phyloP scores from a whole-genome alignment of 2,888 invertebrate genomes.

The Standfussiana lucernea region DNA sequence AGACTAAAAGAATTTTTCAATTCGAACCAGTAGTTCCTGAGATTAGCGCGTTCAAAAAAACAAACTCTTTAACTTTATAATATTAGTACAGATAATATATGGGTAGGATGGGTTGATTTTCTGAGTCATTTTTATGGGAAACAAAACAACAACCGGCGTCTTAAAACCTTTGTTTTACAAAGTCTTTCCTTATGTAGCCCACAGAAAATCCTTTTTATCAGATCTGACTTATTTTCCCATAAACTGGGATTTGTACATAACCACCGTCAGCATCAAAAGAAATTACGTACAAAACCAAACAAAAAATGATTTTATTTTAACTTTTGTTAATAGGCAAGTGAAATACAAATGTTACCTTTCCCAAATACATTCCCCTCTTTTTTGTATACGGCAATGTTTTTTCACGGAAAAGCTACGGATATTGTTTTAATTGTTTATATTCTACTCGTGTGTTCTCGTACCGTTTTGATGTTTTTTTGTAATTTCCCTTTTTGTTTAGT shows the following conservation, averaged over 20 bases:
- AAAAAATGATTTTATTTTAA: slow-evolving; percentile 18
- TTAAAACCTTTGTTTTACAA: neutral
- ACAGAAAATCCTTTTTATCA: slow-evolving; percentile 20
- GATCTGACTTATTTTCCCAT: slow-evolving; percentile 10
- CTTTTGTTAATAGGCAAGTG: slow-evolving; percentile 38
- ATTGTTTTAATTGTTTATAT: slow-evolving; percentile 40
- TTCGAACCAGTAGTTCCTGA: too few relatives aligned
- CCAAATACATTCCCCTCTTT: slow-evolving; percentile 20
- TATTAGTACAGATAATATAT: neutral
- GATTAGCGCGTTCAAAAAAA: too few relatives aligned
- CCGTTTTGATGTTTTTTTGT: slow-evolving; percentile 1
- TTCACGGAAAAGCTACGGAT: slow-evolving; percentile 14
- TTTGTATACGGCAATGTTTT: slow-evolving; percentile 22
- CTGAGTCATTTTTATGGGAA: neutral
- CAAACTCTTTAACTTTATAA: too few relatives aligned
- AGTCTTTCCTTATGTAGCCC: neutral
- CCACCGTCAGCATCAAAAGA: slow-evolving; percentile 24
- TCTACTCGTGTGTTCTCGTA: slow-evolving; percentile 1
- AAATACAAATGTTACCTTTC: slow-evolving; percentile 37
- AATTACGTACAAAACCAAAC: slow-evolving; percentile 14
- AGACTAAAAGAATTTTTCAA: too few relatives aligned
- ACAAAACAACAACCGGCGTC: neutral
- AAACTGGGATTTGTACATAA: slow-evolving; percentile 1
- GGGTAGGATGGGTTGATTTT: neutral
- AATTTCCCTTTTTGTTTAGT: slow-evolving; percentile 5